These are phyloP conservation scores for Triplophysa rosa DNA, from an alignment of 2,113 vertebrate genomes.

Conservation along the genomic window DNA sequence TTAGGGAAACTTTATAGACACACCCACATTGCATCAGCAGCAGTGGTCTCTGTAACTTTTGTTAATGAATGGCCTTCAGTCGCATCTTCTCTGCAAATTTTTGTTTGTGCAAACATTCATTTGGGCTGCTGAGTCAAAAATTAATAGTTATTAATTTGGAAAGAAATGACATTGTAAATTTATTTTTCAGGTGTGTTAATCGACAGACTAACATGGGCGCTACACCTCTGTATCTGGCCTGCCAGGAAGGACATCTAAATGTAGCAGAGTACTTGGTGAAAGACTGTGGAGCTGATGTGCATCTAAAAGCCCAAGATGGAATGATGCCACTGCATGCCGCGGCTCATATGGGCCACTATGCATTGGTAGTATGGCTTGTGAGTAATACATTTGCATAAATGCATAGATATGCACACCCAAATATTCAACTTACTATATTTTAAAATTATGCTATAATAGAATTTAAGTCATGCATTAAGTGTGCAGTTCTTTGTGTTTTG, in stretches of 20 bases:
- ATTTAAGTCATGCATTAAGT: neutral
- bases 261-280: conserved; percentile 79
- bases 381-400: conserved; percentile 41
- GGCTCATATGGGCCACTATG: conserved; percentile 77
- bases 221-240: conserved; percentile 83
- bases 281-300: conserved; percentile 74
- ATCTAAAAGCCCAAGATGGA: conserved; percentile 78
- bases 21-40: no score
- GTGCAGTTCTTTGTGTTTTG: neutral
- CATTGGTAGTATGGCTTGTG: conserved; percentile 83
- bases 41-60: no score
- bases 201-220: conserved; percentile 73
- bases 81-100: no score
- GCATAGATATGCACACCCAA: neutral
- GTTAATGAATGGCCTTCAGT: no score
- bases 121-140: no score
- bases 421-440: neutral
- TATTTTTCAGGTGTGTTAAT: conserved; percentile 73
- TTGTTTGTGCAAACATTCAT: no score
- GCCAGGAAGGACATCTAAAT: conserved; percentile 82
- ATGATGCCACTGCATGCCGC: conserved; percentile 84
- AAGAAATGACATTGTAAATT: neutral
- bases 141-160: no score
- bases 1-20: no score
- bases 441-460: neutral